Base-by-base conservation (phyloP, 1,140 invertebrate species). In the Ganaspis sp. region DNA sequence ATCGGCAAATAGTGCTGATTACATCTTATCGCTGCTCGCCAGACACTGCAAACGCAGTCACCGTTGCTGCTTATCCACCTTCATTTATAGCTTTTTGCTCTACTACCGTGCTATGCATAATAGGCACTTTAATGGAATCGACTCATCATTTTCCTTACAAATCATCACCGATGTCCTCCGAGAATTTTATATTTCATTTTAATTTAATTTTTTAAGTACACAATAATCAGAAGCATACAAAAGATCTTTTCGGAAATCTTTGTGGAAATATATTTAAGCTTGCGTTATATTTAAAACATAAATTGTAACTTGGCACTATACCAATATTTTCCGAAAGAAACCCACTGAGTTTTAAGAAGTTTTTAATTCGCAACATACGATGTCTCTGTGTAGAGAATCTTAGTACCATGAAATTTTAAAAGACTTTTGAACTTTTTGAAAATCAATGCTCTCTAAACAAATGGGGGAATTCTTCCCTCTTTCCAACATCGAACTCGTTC, bases 401-500 rank as follows among this genome's bases (percentile, higher is more conserved):
- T n/a, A n/a, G n/a, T n/a, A n/a, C n/a, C n/a, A n/a, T n/a, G n/a
- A n/a, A n/a, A n/a, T n/a, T n/a, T n/a, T n/a, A n/a, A n/a, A n/a
- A n/a, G n/a, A n/a, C n/a, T n/a, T n/a, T n/a, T n/a, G n/a, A n/a
- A n/a, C n/a, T n/a, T n/a, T n/a, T n/a, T n/a, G n/a, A n/a, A 45
- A 45, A 49, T 49, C 54, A 12, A 64, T 64, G 11, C 11, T 4
- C 1, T 12, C 21, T 64, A 64, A 64, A 4, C 19, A 12, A 64
- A 64, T 64, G 29, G 21, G 11, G 26, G 15, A 64, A 26, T 26
- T 64, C 21, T 29, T 64, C 23, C 9, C 54, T 29, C 12, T 29
- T 23, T 19, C 21, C 70, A 70, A 79, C 77, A 79, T 84, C 78
- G 81, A 82, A 82, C 81, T 81, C 84, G 77, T 83, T 84, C 80